Evolutionary conservation across 1,140 invertebrate genomes (phyloP).

Genomic region (Caenorhabditis latens): DNA sequence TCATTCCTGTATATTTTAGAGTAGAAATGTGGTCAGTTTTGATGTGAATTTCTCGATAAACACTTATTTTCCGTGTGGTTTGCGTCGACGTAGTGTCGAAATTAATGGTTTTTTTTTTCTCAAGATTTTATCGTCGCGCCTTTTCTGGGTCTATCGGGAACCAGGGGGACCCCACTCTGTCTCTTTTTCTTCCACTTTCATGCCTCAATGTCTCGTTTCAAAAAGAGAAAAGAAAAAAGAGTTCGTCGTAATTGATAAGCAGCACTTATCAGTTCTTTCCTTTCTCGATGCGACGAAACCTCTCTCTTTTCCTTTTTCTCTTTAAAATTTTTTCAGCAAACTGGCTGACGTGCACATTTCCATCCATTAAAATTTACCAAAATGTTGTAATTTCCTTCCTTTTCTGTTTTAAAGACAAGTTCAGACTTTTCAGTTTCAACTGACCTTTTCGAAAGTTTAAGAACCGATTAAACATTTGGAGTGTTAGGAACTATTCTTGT

Average conservation of each 20-base stretch:
- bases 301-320: neutral
- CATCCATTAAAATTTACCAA: constrained; percentile 23
- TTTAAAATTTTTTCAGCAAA: constrained; percentile 14
- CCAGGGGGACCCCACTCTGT: neutral
- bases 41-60: constrained; percentile 44
- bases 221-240: neutral
- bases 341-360: constrained; percentile 21
- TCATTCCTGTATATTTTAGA: neutral
- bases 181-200: neutral
- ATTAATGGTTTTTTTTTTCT: constrained; percentile 44
- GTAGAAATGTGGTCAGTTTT: neutral
- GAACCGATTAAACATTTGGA: neutral
- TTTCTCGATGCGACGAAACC: constrained; percentile 13
- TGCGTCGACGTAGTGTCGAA: constrained; percentile 21
- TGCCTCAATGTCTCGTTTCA: constrained; percentile 14
- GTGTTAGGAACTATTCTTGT: too few species aligned
- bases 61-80: constrained; percentile 20
- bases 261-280: constrained; percentile 7
- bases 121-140: constrained; percentile 27
- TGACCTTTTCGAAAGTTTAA: neutral
- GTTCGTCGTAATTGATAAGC: constrained; percentile 12
- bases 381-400: constrained; percentile 35
- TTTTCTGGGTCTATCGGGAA: neutral
- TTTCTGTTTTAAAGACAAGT: neutral
- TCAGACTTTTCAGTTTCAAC: neutral